Base-by-base conservation (phyloP, 1,140 invertebrate genomes). In the Bombus waltoni region DNA sequence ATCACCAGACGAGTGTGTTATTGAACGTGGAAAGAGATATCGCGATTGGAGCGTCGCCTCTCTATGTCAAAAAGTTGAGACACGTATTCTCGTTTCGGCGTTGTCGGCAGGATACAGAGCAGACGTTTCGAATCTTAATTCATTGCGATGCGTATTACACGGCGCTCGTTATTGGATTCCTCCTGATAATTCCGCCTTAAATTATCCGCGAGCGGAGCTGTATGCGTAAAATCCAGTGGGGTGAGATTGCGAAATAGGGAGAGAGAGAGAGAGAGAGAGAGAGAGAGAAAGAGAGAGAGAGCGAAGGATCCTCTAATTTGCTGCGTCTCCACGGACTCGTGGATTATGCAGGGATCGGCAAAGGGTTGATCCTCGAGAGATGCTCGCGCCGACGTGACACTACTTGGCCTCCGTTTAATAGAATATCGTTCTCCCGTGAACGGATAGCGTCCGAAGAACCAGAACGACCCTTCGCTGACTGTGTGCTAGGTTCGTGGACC, bases 361-460 rank as follows among this genome's bases (percentile, higher is more conserved):
- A 95, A 95, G 95, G 95, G 95, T 95, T 95, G 91, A 95, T 92
- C 86, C 94, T 94, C 95, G 73, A 85, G 94, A 94, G 95, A 95
- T 87, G 89, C 83, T 85, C 90, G 90, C 88, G 93, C 89, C 92
- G 93, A 94, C 92, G 93, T 91, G 94, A 95, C 94, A 94, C 92
- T 92, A 92, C 92, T 93, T 91, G 88, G 86, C 91, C 93, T 87
- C 77, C 82, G 91, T 88, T 81, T 94, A 93, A 95, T 95, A 94
- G 93, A 94, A 94, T 94, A 94, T 91, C 88, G 89, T 87, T 91
- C 90, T 84, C 89, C 87, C 86, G 82, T 91, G 91, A 92, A 92
- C 88, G 82, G 72, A 87, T 90, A 88, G 74, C 87, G 82, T 86
- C 47, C 87, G 84, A 87, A 88, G 85, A 82, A 80, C 81, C 40